A percentile compares a stretch with the other conserved stretches of the same genome.
Conservation (phyloP, 2,888 invertebrate genomes). For the Neoscelio sp. region DNA sequence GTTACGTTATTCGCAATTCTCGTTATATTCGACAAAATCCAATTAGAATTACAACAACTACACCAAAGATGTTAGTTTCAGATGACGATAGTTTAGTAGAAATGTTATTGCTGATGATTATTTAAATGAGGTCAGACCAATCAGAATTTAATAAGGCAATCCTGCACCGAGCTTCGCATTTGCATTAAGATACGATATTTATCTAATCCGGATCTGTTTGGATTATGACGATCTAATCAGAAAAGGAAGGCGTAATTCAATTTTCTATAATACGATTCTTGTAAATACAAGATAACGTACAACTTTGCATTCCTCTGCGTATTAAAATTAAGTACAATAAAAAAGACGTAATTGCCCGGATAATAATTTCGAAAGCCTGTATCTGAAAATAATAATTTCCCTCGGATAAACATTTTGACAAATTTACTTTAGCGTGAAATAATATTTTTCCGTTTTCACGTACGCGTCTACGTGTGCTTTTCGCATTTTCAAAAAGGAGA, state of each 20-base stretch:
- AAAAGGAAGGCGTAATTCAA: conserved; percentile 25
- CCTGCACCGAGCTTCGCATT: conserved; percentile 11
- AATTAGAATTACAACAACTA: too few species aligned
- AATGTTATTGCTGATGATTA: conserved; percentile 34
- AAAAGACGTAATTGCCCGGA: too few species aligned
- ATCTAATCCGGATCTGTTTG: conserved; percentile 35
- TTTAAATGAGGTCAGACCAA: conserved; percentile 44
- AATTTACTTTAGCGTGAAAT: conserved; percentile 28
- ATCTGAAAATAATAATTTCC: too few species aligned
- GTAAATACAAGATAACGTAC: not conserved
- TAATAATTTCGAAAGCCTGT: too few species aligned
- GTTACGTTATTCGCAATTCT: too few species aligned
- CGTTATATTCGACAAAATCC: too few species aligned
- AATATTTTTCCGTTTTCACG: too few species aligned
- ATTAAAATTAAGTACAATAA: conserved; percentile 10
- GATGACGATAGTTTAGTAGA: conserved; percentile 12
- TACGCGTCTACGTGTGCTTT: too few species aligned
- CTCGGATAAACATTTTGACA: conserved; percentile 33
- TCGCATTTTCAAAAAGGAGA: not conserved
- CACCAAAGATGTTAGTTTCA: not conserved
- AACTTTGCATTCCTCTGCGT: conserved; percentile 35
- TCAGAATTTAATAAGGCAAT: conserved; percentile 53
- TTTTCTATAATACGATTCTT: conserved; percentile 32
- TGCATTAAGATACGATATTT: conserved; percentile 53
- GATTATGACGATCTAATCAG: conserved; percentile 49